A percentile compares a stretch with the other conserved stretches of the same genome.
phyloP scores from a whole-genome alignment of 1,140 invertebrate species.

The Papilio dardanus region DNA sequence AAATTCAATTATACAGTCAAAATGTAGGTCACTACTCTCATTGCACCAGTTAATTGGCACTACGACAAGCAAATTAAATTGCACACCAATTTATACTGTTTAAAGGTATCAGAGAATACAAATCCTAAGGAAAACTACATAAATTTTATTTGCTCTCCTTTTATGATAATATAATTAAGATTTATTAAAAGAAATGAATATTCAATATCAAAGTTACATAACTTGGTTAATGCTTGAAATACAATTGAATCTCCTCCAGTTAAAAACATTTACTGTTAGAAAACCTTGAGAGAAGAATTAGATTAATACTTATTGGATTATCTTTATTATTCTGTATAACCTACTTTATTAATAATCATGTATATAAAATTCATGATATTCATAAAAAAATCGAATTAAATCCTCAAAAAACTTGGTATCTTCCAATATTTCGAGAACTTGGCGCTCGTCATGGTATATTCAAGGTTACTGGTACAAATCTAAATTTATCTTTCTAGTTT shows the following conservation, averaged over 20 bases:
- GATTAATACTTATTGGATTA: conserved; percentile 3
- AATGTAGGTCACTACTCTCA: conserved; percentile 12
- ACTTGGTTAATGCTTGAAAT: background rate
- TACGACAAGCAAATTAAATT: background rate
- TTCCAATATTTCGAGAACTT: conserved; percentile 21
- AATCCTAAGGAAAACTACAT: background rate
- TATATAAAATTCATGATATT: background rate
- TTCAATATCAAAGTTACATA: background rate
- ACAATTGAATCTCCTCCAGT: background rate
- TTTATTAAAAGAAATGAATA: background rate
- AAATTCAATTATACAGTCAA: conserved; percentile 6
- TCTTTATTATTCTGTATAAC: background rate
- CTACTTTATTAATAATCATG: background rate
- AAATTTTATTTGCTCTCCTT: background rate
- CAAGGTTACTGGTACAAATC: conserved; percentile 28
- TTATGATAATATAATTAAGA: background rate
- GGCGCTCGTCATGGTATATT: conserved; percentile 29
- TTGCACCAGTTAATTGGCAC: conserved; percentile 20
- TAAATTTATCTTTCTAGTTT: conserved; percentile 22
- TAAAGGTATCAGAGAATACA: background rate
- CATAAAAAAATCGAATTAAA: background rate
- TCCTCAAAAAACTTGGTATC: background rate
- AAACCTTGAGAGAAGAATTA: background rate
- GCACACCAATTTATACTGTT: background rate
- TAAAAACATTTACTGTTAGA: background rate